Conservation (phyloP, 2,113 vertebrate species). For the Hemiprocne comata region DNA sequence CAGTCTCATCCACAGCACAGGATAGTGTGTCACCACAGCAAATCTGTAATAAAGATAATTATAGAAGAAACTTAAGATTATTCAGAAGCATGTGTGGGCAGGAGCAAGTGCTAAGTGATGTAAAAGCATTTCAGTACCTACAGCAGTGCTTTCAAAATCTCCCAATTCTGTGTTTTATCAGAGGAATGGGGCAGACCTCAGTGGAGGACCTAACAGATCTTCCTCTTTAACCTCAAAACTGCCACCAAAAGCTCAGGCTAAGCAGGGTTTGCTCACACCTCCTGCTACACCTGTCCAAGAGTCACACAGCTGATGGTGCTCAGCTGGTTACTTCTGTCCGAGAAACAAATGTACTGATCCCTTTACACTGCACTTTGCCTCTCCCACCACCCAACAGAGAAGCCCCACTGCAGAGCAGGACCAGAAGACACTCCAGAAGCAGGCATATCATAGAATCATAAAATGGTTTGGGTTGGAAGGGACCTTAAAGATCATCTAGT, state of each 20-base stretch:
- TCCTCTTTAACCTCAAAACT: neutral
- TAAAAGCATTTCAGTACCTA: neutral
- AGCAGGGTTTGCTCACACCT: neutral
- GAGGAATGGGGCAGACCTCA: neutral
- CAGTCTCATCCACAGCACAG: neutral
- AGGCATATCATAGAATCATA: too few relatives aligned
- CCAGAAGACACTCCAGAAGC: neutral
- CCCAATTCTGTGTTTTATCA: neutral
- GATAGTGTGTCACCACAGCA: neutral
- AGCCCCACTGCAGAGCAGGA: fast-evolving
- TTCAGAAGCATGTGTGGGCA: neutral
- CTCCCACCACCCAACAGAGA: fast-evolving
- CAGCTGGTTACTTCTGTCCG: neutral
- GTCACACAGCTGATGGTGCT: neutral
- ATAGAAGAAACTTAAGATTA: neutral
- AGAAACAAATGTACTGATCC: fast-evolving
- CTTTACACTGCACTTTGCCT: fast-evolving
- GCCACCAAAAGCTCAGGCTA: neutral
- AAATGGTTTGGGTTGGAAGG: too few relatives aligned
- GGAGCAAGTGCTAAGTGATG: neutral
- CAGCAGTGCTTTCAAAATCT: neutral
- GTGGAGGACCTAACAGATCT: neutral
- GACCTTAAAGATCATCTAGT: too few relatives aligned
- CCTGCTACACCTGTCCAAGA: fast-evolving
- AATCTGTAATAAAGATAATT: neutral